Percentiles rank a stretch among this genome's conserved stretches.
Conservation (phyloP, 2,888 invertebrate genomes). For the Euphydryas editha region DNA sequence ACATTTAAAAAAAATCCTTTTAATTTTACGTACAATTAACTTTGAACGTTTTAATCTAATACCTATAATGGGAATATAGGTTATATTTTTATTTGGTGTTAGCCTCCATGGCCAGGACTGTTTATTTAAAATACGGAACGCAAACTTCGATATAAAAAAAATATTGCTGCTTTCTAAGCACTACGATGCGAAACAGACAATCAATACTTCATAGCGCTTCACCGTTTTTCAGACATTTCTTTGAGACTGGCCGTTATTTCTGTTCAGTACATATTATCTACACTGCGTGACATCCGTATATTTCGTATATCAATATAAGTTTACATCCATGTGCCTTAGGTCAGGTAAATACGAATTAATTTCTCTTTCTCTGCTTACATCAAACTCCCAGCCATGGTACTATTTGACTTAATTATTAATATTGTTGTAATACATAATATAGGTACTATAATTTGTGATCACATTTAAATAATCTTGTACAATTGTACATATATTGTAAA, state of each 20-base stretch:
- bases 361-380: neutral
- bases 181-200: too few relatives aligned
- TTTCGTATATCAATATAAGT: neutral
- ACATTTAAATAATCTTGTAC: neutral
- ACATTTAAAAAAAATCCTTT: neutral
- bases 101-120: neutral
- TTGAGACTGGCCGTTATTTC: too few relatives aligned
- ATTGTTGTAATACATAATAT: neutral
- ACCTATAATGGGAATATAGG: neutral
- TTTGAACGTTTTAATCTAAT: neutral
- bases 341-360: neutral
- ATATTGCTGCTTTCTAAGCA: too few relatives aligned
- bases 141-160: too few relatives aligned
- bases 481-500: neutral
- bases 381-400: neutral
- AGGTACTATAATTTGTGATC: conserved; percentile 13
- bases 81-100: neutral
- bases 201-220: too few relatives aligned
- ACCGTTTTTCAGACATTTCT: too few relatives aligned
- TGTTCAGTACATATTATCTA: too few relatives aligned
- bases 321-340: neutral
- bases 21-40: neutral
- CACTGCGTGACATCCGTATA: too few relatives aligned
- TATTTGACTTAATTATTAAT: neutral
- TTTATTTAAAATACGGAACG: too few relatives aligned